Base-by-base conservation (phyloP, 2,888 invertebrate species). In the Schizotus pectinicornis region DNA sequence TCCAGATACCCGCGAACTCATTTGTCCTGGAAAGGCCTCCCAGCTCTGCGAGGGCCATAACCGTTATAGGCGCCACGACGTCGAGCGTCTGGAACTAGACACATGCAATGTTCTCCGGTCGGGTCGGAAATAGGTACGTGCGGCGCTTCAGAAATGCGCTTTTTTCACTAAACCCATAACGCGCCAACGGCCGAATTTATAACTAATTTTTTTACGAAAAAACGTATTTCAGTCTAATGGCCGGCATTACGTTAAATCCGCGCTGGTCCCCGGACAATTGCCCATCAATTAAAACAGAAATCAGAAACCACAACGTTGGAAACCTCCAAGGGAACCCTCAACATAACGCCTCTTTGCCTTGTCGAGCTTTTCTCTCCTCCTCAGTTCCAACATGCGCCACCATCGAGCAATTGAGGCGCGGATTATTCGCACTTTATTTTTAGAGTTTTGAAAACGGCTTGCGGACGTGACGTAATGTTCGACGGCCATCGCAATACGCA, bases 31-130 rank as follows among this genome's bases (percentile, higher is more conserved):
- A 65, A 60, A 61, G 60, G 34, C 50, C 53, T 41, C 32, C 35
- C 11, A 7, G 43, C 48, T 36, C 39, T 33, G 31, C 39, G 41
- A 42, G 42, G 30, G 52, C 38, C 41, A 57, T 57, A 57, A 50
- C 57, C 43, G 57, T 62, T 63, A 62, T 54, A 64, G 68, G 66
- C 64, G 67, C 67, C 67, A 50, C 65, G 67, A 65, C 64, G 71
- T 57, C 66, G 63, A 68, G 63, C 69, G 67, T 68, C 69, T 67
- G 67, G 61, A 53, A 62, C 61, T 60, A 65, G 67, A 63, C 62
- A 64, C 67, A 67, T 68, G 66, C 65, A 68, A 67, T 63, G 62
- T 64, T 62, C 65, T 59, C 60, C 59, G 60, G 62, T 62, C 58
- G 63, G 48, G 54, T 49, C 38, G 39, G 41, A 59, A 61, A 46